A percentile compares a stretch with the other conserved stretches of the same genome.
Conservation (phyloP, 2,888 invertebrate species). For the Saturnia japonica region DNA sequence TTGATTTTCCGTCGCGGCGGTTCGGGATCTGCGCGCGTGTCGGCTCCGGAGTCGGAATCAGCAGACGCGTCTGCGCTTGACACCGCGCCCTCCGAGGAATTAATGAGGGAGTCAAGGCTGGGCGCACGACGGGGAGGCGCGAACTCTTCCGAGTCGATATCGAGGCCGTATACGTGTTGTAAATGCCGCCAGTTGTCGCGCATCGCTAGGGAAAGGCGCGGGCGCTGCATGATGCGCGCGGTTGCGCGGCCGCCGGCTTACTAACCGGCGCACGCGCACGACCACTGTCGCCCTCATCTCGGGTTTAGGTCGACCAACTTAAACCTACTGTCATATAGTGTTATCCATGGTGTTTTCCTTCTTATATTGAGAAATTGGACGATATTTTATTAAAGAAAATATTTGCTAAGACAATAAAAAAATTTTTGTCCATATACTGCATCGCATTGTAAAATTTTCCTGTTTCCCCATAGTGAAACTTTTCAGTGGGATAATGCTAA, state of each 20-base stretch:
- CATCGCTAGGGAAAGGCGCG: slow-evolving; percentile 79
- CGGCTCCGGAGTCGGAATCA: slow-evolving; percentile 86
- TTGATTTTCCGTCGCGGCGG: slow-evolving; percentile 53
- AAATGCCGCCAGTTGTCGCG: slow-evolving; percentile 80
- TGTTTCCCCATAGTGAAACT: neutral
- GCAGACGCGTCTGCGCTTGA: slow-evolving; percentile 84
- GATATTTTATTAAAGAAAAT: neutral
- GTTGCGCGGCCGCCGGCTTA: slow-evolving; percentile 64
- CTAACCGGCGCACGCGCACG: slow-evolving; percentile 45
- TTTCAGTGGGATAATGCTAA: neutral
- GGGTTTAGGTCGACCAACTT: slow-evolving; percentile 20
- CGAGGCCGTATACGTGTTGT: slow-evolving; percentile 76
- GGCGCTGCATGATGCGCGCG: slow-evolving; percentile 80
- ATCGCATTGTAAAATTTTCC: neutral
- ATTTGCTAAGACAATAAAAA: neutral
- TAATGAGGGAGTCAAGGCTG: slow-evolving; percentile 86
- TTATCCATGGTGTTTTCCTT: neutral
- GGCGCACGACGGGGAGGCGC: slow-evolving; percentile 73
- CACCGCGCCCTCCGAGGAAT: slow-evolving; percentile 85
- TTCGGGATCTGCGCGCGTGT: slow-evolving; percentile 77
- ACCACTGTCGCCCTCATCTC: slow-evolving; percentile 39
- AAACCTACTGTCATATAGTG: neutral
- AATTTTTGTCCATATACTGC: neutral
- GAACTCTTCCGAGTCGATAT: slow-evolving; percentile 59
- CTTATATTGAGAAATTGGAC: neutral